These are phyloP conservation scores for Spodoptera litura DNA, from an alignment of 1,140 invertebrate species.

Conservation along the genomic window DNA sequence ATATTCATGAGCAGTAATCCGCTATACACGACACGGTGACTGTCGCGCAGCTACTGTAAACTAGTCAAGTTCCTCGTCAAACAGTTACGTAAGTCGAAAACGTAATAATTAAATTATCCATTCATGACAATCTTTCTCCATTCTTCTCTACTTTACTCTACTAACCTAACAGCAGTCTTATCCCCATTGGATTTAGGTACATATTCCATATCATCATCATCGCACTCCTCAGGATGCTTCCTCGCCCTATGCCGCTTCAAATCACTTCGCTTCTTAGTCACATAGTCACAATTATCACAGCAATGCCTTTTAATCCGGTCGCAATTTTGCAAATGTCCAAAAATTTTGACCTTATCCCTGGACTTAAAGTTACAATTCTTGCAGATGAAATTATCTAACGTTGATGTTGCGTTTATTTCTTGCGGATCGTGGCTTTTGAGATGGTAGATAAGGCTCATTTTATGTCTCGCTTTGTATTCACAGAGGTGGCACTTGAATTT, in stretches of 20 bases:
- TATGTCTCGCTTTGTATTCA: conserved; percentile 66
- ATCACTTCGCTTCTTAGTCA: conserved; percentile 57
- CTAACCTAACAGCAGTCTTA: neutral
- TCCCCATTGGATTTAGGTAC: neutral
- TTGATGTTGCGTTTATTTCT: neutral
- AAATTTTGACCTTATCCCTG: conserved; percentile 37
- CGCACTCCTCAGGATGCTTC: conserved; percentile 50
- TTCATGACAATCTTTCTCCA: too few relatives aligned
- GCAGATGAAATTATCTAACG: conserved; percentile 53
- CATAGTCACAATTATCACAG: conserved; percentile 59
- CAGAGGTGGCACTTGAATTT: conserved; percentile 70
- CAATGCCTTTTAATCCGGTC: conserved; percentile 23
- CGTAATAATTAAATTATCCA: too few relatives aligned
- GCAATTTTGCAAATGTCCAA: conserved; percentile 59
- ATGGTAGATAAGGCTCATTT: conserved; percentile 74
- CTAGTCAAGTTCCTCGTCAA: too few relatives aligned
- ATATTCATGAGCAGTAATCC: too few relatives aligned
- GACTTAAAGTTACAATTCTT: conserved; percentile 62
- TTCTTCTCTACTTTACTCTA: too few relatives aligned
- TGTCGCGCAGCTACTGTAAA: too few relatives aligned
- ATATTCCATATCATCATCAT: conserved; percentile 39
- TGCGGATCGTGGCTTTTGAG: conserved; percentile 61
- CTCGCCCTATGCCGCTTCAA: conserved; percentile 59
- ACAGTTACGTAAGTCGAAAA: too few relatives aligned
- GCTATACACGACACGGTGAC: too few relatives aligned